Evolutionary conservation across 1,140 invertebrate genomes (phyloP), one percentile per base, ranked within the genome.

Genomic region (Zaprionus capensis): DNA sequence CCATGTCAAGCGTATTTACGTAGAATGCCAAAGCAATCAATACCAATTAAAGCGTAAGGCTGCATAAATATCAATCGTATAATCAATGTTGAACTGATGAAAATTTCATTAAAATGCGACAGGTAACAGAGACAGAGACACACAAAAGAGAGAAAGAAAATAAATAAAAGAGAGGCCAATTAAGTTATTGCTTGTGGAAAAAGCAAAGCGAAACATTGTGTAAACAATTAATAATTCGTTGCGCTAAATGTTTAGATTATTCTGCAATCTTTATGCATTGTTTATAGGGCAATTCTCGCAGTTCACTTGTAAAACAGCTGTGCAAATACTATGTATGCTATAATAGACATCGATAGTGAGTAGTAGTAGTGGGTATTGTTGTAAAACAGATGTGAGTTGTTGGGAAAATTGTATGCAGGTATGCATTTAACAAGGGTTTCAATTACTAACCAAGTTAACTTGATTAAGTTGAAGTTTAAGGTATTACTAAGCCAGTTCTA

Each of bases 31-130:
- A 44, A 66, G 51, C 51, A 71, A 75, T 75, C 72, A 71, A 75
- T 75, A 75, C 44, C 66, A 46, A 75, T 75, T 75, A 75, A 62
- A 74, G 17, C 26, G 26, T 34, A 71, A 71, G 59, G 53, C 53
- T 75, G 65, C 51, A 75, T 58, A 75, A 70, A 51, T 70, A 62
- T 41, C 41, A 59, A 34, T 53, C 51, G 41, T 59, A 58, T 59
- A 36, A 59, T 59, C 46, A 51, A 51, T 22, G 46, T 51, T 51
- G 46, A 51, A 24, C 46, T 51, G 46, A 14, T 51, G 46, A 51
- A 22, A 51, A 51, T 51, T 51, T 51, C 46, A 51, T 51, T 51
- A 51, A 51, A 51, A 51, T 5, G 46, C 46, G 46, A 51, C 20
- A 51, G 20, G 17, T 24, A 24, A 12, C 4, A 51, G 20, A 51